These are phyloP conservation scores for Haliclona indistincta DNA, from an alignment of 37 sponge, comb jelly and placozoan genomes.

Conservation along the genomic window DNA sequence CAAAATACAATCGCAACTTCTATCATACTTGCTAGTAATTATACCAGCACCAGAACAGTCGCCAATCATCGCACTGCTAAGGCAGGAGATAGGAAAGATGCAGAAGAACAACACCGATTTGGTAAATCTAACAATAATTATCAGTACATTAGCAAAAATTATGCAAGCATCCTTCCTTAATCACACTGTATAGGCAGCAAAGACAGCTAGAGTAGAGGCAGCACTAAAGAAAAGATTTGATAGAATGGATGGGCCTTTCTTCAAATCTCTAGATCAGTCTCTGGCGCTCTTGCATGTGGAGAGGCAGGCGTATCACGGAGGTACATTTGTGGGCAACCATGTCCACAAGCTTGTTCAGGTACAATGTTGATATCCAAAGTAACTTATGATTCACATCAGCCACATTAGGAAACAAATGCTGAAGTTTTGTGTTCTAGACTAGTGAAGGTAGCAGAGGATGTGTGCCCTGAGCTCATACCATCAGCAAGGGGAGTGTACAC, in stretches of 20 bases:
- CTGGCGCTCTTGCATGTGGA: slow-evolving; percentile 20
- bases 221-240: slow-evolving; percentile 1
- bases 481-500: background rate
- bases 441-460: background rate
- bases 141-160: too few relatives aligned
- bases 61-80: too few relatives aligned
- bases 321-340: too few relatives aligned
- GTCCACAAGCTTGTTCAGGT: slow-evolving; percentile 49
- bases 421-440: background rate
- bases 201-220: background rate
- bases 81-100: too few relatives aligned
- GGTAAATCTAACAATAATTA: too few relatives aligned
- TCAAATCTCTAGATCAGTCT: slow-evolving; percentile 1
- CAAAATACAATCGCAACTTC: too few relatives aligned
- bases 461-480: background rate
- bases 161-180: too few relatives aligned
- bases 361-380: background rate
- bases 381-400: background rate
- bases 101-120: too few relatives aligned
- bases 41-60: too few relatives aligned
- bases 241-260: slow-evolving; percentile 18
- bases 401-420: too few relatives aligned
- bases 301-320: too few relatives aligned
- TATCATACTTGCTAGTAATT: too few relatives aligned
- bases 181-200: background rate